Evolutionary conservation across 2,797 vertebrate genomes (phyloP).

Genomic region (Adrianichthys oophorus): DNA sequence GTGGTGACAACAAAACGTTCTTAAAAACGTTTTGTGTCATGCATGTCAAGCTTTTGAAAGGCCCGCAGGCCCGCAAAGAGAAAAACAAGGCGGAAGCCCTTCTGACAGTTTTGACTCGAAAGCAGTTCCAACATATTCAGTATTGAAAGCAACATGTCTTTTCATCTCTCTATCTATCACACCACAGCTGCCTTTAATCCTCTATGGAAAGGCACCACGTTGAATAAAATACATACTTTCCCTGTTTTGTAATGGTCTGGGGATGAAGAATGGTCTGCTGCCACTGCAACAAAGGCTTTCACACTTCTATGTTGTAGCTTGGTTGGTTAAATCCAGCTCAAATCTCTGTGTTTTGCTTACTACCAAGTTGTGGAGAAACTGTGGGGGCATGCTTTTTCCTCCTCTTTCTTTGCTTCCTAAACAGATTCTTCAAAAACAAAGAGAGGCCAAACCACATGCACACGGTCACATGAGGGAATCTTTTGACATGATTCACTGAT

Average conservation of each 20-base stretch:
- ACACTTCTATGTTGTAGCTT: conserved; percentile 43
- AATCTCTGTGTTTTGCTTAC: conserved; percentile 25
- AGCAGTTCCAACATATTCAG: conserved; percentile 48
- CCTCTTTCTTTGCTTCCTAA: conserved; percentile 13
- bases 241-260: conserved; percentile 55
- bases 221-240: conserved; percentile 58
- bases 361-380: conserved; percentile 4
- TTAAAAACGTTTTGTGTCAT: too few relatives aligned
- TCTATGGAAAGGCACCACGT: conserved; percentile 47
- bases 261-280: conserved; percentile 32
- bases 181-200: conserved; percentile 68
- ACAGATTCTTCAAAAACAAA: conserved; percentile 34
- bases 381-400: neutral
- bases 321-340: conserved; percentile 34
- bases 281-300: conserved; percentile 22
- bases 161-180: conserved; percentile 37
- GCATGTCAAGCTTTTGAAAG: neutral
- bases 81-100: conserved; percentile 7
- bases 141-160: conserved; percentile 49
- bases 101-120: conserved; percentile 28
- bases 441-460: conserved; percentile 30
- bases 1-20: too few relatives aligned
- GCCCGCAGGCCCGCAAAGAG: neutral
- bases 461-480: conserved; percentile 26
- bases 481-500: conserved; percentile 29